Base-by-base conservation (phyloP, 2,888 invertebrate genomes). In the Camptogramma bilineatum region DNA sequence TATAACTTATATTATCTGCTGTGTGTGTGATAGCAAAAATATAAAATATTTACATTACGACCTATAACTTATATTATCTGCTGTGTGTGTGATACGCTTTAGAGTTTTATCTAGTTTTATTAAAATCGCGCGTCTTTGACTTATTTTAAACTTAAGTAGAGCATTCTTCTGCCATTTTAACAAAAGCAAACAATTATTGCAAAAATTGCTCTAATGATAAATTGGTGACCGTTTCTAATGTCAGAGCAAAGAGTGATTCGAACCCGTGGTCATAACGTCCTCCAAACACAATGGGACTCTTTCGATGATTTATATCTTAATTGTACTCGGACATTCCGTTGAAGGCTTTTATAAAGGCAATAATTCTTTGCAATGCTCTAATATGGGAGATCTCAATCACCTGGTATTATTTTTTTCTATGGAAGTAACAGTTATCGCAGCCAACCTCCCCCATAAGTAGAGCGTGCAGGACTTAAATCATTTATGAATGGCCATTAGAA, bases 191-290 rank as follows among this genome's bases (percentile, higher is more conserved):
- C 90, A 90, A 90, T 90, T 88, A 93, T 91, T 90, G 90, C 89
- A 91, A 92, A 92, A 93, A 92, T 93, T 88, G 93, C 87, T 88
- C 82, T 92, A 92, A 93, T 93, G 93, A 93, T 93, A 92, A 91
- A 93, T 92, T 93, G 92, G 90, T 88, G 88, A 90, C 87, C 90
- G 85, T 89, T 90, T 82, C 88, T 86, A 91, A 91, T 91, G 87
- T 88, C 80, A 57, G 64, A 56, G 78, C 50, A 84, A 85, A 84
- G 88, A 85, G 87, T 86, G 86, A 85, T 81, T 77, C 79, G 84
- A 86, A 83, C 85, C 83, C 78, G 81, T 84, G 87, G 89, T 91
- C 91, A 93, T 90, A 92, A 91, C 91, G 90, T 89, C 82, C 93
- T 91, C 80, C 77, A 88, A 75, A 78, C 80, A 91, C 91, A 91